Percentiles rank a stretch among this genome's conserved stretches.
Evolutionary conservation across 2,113 vertebrate species (phyloP).

Genomic region (Coturnix japonica): DNA sequence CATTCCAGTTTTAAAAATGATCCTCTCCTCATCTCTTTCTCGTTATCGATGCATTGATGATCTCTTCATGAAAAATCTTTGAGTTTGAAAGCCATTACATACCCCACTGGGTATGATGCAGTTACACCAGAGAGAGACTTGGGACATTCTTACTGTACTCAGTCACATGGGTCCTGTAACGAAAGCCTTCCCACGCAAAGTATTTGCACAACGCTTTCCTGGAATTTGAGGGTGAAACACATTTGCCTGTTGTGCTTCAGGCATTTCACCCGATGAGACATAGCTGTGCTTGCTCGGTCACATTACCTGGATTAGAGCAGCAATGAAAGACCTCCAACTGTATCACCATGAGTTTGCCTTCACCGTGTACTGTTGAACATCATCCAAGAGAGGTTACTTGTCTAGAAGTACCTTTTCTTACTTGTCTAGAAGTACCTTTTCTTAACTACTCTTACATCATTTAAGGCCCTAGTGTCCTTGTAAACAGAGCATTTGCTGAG

Average conservation of each 20-base stretch:
- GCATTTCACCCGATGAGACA: conserved; percentile 58
- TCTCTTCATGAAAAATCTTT: background rate
- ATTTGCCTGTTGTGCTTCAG: conserved; percentile 67
- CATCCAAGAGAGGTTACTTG: background rate
- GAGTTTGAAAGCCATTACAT: background rate
- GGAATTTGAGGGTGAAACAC: conserved; percentile 69
- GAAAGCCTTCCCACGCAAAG: conserved; percentile 41
- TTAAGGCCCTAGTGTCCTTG: background rate
- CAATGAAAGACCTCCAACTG: background rate
- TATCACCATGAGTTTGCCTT: background rate
- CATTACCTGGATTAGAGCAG: conserved; percentile 37
- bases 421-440: background rate
- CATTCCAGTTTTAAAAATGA: rapidly evolving
- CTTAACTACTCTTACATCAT: background rate
- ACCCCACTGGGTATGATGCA: background rate
- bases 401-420: background rate
- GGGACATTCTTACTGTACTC: conserved; percentile 40
- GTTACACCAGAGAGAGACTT: background rate
- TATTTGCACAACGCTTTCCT: conserved; percentile 71
- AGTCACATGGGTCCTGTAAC: conserved; percentile 28
- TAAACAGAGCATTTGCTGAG: background rate
- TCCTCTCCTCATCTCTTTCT: background rate
- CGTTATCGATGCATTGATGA: background rate
- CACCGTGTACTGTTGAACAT: background rate
- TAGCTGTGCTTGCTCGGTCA: conserved; percentile 17